Evolutionary conservation across 2,888 invertebrate genomes (phyloP).

Genomic region (Schizaphis graminum): DNA sequence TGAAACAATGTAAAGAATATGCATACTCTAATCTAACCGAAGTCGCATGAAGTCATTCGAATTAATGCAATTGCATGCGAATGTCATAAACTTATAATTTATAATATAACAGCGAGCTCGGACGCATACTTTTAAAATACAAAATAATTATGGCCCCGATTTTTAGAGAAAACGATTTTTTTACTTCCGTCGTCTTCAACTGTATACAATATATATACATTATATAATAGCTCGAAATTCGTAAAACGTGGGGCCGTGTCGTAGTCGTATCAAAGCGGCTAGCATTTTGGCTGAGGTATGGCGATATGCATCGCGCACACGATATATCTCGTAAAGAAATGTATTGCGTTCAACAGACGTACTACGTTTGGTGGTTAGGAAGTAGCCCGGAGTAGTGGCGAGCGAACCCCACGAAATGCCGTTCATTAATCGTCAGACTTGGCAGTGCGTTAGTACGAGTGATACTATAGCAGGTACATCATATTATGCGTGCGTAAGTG

Average conservation of each 20-base stretch:
- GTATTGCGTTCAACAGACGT: background rate
- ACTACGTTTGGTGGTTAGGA: background rate
- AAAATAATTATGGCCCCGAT: background rate
- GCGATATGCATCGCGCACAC: background rate
- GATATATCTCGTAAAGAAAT: conserved; percentile 1
- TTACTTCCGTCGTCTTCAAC: background rate
- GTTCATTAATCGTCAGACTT: conserved; percentile 8
- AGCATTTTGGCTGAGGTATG: background rate
- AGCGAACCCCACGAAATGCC: background rate
- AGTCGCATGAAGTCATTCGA: background rate
- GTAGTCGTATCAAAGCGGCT: background rate
- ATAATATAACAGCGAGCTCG: background rate
- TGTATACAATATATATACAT: background rate
- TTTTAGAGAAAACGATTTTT: background rate
- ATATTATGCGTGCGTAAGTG: background rate
- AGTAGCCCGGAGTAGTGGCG: background rate
- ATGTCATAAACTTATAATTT: background rate
- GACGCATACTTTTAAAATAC: background rate
- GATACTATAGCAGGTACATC: background rate
- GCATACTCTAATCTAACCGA: background rate
- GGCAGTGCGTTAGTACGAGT: background rate
- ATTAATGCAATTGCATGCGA: background rate
- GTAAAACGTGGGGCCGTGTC: background rate
- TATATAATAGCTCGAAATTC: background rate
- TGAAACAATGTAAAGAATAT: background rate